Conservation (phyloP, 2,888 invertebrate genomes). For the Colostygia pectinataria region DNA sequence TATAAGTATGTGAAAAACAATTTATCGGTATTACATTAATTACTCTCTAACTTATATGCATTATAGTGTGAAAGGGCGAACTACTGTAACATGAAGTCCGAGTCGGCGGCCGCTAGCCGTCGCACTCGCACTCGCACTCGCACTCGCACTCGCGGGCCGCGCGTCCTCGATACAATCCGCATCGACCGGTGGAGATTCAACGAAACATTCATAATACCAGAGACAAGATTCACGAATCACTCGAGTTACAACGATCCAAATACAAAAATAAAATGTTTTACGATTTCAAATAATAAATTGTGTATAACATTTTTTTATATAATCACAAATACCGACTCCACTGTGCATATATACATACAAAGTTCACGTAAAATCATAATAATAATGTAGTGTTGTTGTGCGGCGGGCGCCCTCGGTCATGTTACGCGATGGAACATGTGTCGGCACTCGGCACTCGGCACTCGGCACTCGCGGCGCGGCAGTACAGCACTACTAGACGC, state of each 20-base stretch:
- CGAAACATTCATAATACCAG: slow-evolving; percentile 44
- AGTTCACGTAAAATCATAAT: slow-evolving; percentile 57
- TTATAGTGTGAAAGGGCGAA: slow-evolving; percentile 57
- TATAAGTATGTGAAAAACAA: slow-evolving; percentile 78
- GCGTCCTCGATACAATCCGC: too few relatives aligned
- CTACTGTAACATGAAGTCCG: slow-evolving; percentile 49
- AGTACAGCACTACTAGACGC: slow-evolving; percentile 34
- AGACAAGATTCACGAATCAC: slow-evolving; percentile 43
- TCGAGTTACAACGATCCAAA: slow-evolving; percentile 61
- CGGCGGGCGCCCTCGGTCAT: slow-evolving; percentile 47
- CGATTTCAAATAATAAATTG: slow-evolving; percentile 57
- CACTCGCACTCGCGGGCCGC: too few relatives aligned
- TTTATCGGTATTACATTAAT: slow-evolving; percentile 64
- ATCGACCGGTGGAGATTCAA: slow-evolving; percentile 43
- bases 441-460: neutral
- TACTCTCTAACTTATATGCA: slow-evolving; percentile 60
- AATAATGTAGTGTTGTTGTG: slow-evolving; percentile 33
- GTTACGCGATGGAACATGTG: slow-evolving; percentile 42
- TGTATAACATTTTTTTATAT: slow-evolving; percentile 59
- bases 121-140: too few relatives aligned
- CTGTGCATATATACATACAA: slow-evolving; percentile 79
- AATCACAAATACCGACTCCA: slow-evolving; percentile 71
- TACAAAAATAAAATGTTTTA: slow-evolving; percentile 76
- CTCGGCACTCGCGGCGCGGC: neutral
- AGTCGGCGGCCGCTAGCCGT: slow-evolving; percentile 23